Percentiles rank a stretch among this genome's conserved stretches.
phyloP scores from a whole-genome alignment of 2,888 invertebrate species.

The Caenorhabditis virilis region DNA sequence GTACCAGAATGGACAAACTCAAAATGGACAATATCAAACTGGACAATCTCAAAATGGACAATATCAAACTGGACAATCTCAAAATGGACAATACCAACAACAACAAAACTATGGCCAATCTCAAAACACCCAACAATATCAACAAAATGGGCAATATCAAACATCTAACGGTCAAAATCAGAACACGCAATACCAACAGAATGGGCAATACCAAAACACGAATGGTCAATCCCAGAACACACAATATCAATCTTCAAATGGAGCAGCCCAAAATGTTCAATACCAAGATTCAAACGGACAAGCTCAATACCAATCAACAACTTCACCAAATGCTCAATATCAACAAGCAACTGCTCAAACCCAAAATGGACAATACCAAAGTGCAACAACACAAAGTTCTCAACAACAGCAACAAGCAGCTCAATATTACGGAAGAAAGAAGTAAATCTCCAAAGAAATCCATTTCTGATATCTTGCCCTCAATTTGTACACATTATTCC shows the following conservation, averaged over 20 bases:
- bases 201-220: conserved; percentile 11
- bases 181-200: conserved; percentile 2
- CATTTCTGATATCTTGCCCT: too few species aligned
- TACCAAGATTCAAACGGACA: background rate
- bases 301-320: background rate
- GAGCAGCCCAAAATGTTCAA: too few species aligned
- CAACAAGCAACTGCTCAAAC: background rate
- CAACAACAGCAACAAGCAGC: conserved; percentile 7
- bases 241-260: background rate
- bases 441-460: conserved; percentile 8
- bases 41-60: background rate
- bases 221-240: too few species aligned
- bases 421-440: conserved; percentile 30
- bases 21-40: conserved; percentile 7
- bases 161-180: background rate
- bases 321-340: background rate
- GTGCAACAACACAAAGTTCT: conserved; percentile 4
- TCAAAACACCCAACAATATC: background rate
- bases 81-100: conserved; percentile 1
- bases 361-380: conserved; percentile 14
- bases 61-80: background rate
- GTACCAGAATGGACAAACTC: conserved; percentile 11
- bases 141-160: conserved; percentile 13
- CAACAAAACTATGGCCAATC: conserved; percentile 8
- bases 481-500: too few species aligned